Percentiles rank a stretch among this genome's conserved stretches.
These are phyloP conservation scores for Ia io DNA, from an alignment of 2,113 vertebrate genomes.

Conservation along the genomic window DNA sequence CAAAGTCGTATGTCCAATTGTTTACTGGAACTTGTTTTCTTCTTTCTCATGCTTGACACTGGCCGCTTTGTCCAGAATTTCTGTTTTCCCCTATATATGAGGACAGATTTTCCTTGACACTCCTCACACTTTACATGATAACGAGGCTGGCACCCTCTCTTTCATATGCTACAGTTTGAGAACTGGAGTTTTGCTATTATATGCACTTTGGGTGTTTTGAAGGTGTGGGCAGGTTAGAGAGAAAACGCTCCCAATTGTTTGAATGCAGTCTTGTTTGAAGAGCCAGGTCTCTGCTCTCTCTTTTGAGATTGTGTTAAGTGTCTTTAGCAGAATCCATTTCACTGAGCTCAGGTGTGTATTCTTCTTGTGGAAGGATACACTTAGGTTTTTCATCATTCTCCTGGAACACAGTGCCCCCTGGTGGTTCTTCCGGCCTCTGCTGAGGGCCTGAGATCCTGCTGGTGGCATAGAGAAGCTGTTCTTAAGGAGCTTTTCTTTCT, in stretches of 20 bases:
- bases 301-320: not conserved
- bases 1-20: not conserved
- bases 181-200: not conserved
- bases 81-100: not conserved
- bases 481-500: not conserved
- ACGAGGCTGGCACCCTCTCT: not conserved
- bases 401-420: conserved; percentile 57
- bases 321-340: not conserved
- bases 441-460: not conserved
- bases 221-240: not conserved
- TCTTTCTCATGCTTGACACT: not conserved
- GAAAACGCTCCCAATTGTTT: not conserved
- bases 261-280: not conserved
- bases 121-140: not conserved
- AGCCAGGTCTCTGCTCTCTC: not conserved
- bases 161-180: not conserved
- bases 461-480: not conserved
- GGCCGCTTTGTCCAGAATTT: not conserved
- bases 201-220: not conserved
- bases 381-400: not conserved
- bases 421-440: not conserved
- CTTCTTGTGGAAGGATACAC: not conserved
- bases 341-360: not conserved
- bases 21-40: not conserved
- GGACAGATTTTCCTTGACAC: not conserved